Conservation (phyloP, 2,797 vertebrate species). For the Notolabrus celidotus region DNA sequence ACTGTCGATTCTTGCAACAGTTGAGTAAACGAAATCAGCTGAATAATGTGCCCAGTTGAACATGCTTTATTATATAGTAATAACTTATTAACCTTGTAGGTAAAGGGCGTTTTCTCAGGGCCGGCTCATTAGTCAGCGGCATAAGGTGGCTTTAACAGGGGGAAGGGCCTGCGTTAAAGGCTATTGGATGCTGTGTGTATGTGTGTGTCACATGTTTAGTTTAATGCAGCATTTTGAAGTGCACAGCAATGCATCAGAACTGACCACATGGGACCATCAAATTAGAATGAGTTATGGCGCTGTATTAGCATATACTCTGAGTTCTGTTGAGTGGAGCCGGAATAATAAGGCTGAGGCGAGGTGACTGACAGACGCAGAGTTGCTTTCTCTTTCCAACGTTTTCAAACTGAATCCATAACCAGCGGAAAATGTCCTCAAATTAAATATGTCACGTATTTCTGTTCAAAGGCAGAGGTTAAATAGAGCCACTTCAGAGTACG, state of each 20-base stretch:
- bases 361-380: constrained; percentile 32
- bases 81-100: constrained; percentile 82
- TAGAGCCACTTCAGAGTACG: constrained; percentile 12
- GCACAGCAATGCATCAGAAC: constrained; percentile 51
- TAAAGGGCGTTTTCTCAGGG: constrained; percentile 71
- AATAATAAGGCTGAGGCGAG: constrained; percentile 12
- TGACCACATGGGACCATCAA: constrained; percentile 56
- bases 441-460: constrained; percentile 8
- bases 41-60: constrained; percentile 49
- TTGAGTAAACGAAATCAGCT: constrained; percentile 31
- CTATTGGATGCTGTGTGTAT: constrained; percentile 31
- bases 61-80: constrained; percentile 77
- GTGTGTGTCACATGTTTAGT: constrained; percentile 42
- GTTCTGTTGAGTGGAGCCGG: constrained; percentile 33
- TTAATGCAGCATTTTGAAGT: constrained; percentile 53
- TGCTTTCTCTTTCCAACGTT: background rate
- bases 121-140: constrained; percentile 79
- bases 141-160: constrained; percentile 55
- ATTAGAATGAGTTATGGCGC: constrained; percentile 59
- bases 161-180: constrained; percentile 34
- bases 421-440: background rate
- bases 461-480: constrained; percentile 27
- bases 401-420: too few species aligned
- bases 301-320: constrained; percentile 34
- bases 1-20: constrained; percentile 54